Base-by-base conservation (phyloP, 2,888 invertebrate species). In the Ectobius pallidus region DNA sequence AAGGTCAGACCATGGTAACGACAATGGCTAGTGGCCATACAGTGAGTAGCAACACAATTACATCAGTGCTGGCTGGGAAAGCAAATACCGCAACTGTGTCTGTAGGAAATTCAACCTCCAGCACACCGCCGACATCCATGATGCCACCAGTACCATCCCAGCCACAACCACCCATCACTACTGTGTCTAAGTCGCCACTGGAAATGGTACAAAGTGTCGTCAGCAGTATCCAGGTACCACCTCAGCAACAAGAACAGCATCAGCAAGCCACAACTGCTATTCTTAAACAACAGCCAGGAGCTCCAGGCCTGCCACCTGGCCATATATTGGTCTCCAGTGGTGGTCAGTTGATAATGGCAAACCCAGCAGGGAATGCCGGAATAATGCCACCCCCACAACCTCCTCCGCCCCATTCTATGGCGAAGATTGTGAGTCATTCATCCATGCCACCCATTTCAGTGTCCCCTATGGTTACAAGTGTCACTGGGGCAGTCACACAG, bases 141-240 rank as follows among this genome's bases (percentile, higher is more conserved):
- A 78, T 87, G 79, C 65, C 63, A 16, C 65, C 63, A 16, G 22
- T 63, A 22, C 25, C 55, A 55, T 25, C 55, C 20, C 63, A 42
- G 22, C 76, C 82, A 84, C 76, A 71, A 80, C 82, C 79, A 72
- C 62, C 74, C 22, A 55, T 73, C 16, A 14, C 69, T 20, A 62
- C 67, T 67, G 82, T 86, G 3, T 83, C 86, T 0, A 88, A 87
- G 80, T 90, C 91, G 4, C 92, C 92, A 0, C 80, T 92, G 58
- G 92, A 92, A 83, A 92, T 92, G 91, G 91, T 92, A 1, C 92
- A 92, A 79, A 91, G 91, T 78, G 91, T 91, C 2, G 91, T 92
- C 69, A 91, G 90, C 75, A 90, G 88, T 79, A 86, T 90, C 76
- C 90, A 91, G 78, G 87, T 87, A 73, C 85, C 87, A 9, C 83